A percentile compares a stretch with the other conserved stretches of the same genome.
These are phyloP conservation scores for Ciconia maguari DNA, from an alignment of 2,113 vertebrate species.

Conservation along the genomic window DNA sequence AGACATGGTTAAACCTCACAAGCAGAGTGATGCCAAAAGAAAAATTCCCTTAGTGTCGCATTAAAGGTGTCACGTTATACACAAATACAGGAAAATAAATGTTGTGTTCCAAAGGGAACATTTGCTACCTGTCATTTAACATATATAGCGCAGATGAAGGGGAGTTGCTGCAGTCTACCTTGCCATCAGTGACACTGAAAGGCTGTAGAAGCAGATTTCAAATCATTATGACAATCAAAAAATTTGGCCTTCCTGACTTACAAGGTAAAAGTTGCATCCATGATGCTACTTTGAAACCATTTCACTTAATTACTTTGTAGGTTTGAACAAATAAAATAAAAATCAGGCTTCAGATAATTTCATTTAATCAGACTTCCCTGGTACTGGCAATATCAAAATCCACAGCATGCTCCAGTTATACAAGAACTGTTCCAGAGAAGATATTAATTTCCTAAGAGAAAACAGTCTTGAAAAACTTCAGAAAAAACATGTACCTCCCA, in stretches of 20 bases:
- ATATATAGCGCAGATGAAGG: background rate
- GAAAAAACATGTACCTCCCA: background rate
- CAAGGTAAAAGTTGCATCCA: background rate
- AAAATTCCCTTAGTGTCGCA: rapidly evolving
- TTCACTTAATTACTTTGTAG: background rate
- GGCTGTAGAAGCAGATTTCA: background rate
- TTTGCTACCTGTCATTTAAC: background rate
- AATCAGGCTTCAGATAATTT: background rate
- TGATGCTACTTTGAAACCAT: background rate
- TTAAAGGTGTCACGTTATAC: background rate
- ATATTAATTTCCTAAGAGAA: background rate
- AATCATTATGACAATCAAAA: background rate
- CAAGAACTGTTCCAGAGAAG: background rate
- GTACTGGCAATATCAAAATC: background rate
- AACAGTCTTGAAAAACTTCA: background rate
- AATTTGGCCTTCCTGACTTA: background rate
- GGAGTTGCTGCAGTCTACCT: background rate
- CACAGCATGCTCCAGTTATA: background rate
- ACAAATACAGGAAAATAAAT: background rate
- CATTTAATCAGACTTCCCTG: background rate
- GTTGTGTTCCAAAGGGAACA: background rate
- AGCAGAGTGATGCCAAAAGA: background rate
- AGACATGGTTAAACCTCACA: background rate
- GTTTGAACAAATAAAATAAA: background rate
- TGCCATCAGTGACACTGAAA: background rate